These are phyloP conservation scores for Junonia oenone DNA, from an alignment of 2,888 invertebrate genomes.

Conservation along the genomic window DNA sequence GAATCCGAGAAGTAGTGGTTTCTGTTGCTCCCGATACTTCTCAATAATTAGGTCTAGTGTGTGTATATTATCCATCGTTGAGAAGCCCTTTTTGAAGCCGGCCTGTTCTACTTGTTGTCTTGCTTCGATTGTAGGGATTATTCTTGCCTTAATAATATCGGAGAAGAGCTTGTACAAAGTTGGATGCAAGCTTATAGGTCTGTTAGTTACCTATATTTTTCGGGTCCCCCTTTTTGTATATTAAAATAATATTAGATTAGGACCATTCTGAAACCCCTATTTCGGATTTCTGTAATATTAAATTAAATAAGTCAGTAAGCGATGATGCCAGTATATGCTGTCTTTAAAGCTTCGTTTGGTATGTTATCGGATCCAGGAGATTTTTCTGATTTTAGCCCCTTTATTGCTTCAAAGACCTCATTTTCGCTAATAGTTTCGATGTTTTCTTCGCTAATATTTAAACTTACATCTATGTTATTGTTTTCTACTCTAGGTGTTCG, in stretches of 20 bases:
- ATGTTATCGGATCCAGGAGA: too few relatives aligned
- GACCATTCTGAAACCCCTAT: too few relatives aligned
- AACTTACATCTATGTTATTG: background rate
- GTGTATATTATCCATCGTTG: too few relatives aligned
- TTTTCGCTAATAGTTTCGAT: background rate
- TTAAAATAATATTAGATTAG: too few relatives aligned
- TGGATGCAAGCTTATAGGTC: slow-evolving; percentile 22
- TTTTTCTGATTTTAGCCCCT: slow-evolving; percentile 6
- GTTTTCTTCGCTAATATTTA: background rate
- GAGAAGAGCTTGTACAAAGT: slow-evolving; percentile 26
- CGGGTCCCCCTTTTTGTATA: too few relatives aligned
- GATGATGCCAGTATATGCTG: slow-evolving; percentile 7
- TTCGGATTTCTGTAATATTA: too few relatives aligned
- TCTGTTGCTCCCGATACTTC: too few relatives aligned
- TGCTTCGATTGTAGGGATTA: slow-evolving; percentile 11
- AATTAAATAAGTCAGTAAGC: slow-evolving; percentile 18
- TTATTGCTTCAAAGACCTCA: slow-evolving; percentile 15
- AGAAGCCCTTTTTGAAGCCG: too few relatives aligned
- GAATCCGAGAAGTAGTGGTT: too few relatives aligned
- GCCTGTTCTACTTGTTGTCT: slow-evolving; percentile 26
- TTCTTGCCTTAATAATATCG: slow-evolving; percentile 19
- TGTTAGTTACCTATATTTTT: too few relatives aligned
- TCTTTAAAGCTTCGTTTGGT: too few relatives aligned
- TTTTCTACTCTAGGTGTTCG: background rate
- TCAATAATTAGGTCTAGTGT: slow-evolving; percentile 29